These are phyloP conservation scores for Oriolus oriolus DNA, from an alignment of 2,113 vertebrate genomes.

Conservation along the genomic window DNA sequence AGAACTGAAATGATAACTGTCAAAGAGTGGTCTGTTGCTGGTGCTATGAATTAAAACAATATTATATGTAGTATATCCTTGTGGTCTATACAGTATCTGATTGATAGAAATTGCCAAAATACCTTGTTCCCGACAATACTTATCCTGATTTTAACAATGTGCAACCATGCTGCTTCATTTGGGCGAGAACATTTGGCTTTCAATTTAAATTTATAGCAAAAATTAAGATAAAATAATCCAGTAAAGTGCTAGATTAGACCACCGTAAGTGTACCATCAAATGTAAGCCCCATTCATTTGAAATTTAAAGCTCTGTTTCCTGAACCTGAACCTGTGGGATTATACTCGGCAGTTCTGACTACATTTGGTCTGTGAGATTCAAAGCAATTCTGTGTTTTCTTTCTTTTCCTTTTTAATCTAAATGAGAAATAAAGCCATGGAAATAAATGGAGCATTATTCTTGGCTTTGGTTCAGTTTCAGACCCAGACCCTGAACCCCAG, in stretches of 20 bases:
- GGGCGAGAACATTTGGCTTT: background rate
- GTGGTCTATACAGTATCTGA: background rate
- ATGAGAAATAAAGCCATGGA: conserved; percentile 6
- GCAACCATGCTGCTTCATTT: background rate
- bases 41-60: background rate
- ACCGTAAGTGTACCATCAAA: background rate
- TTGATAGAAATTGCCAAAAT: background rate
- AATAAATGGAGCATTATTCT: conserved; percentile 20
- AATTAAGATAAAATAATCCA: background rate
- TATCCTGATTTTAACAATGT: background rate
- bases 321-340: background rate
- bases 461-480: background rate
- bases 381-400: background rate
- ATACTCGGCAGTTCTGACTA: background rate
- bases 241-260: background rate
- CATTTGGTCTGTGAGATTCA: background rate
- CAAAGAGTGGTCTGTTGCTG: background rate
- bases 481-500: background rate
- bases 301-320: background rate
- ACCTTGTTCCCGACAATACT: background rate
- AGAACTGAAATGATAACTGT: background rate
- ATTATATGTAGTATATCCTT: background rate
- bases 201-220: background rate
- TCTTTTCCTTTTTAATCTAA: conserved; percentile 2
- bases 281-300: background rate